Evolutionary conservation across 2,113 vertebrate genomes (phyloP), one percentile per base, ranked within the genome.

Genomic region (Cyrtonyx montezumae): DNA sequence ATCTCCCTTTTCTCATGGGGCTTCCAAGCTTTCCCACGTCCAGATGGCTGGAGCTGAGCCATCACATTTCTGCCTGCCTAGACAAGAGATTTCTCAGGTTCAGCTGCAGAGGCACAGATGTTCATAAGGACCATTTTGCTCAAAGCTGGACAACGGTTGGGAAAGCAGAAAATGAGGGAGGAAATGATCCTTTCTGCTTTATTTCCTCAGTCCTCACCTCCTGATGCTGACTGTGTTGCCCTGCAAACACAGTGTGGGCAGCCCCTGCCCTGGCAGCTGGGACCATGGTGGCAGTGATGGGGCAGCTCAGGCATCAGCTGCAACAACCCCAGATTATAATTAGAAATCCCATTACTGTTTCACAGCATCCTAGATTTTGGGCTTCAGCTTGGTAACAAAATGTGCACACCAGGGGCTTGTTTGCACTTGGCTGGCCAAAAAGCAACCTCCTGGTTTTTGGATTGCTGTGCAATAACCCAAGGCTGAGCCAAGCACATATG

Each of bases 31-130:
- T 95, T 83, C 87, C 68, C 84, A 83, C 2, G 0, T 88, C 80
- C 91, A 88, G 63, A 56, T 85, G 79, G 46, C 34, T 93, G 79
- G 83, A 92, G 71, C 37, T 34, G 76, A 76, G 83, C 79, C 85
- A 82, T 17, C 71, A 88, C 53, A 58, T 74, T 87, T 84, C 82
- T 84, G 8, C 74, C 49, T 90, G 75, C 75, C 76, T 87, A 49
- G 62, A 71, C 25, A 22, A 68, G 42, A 88, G 30, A 82, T 81
- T 88, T 92, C 53, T 86, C 48, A 73, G 79, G 34, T 88, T 83
- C 59, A 85, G 0, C 86, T 58, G 37, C 1, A 16, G 37, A 63
- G 18, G 37, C 46, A 79, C 43, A 84, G 56, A 90, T 42, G 42
- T 79, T 80, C 79, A 32, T 21, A 65, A 85, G 89, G 49, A 55